Evolutionary conservation across 2,113 vertebrate genomes (phyloP), one percentile per base, ranked within the genome.

Genomic region (Gallinago undulata): DNA sequence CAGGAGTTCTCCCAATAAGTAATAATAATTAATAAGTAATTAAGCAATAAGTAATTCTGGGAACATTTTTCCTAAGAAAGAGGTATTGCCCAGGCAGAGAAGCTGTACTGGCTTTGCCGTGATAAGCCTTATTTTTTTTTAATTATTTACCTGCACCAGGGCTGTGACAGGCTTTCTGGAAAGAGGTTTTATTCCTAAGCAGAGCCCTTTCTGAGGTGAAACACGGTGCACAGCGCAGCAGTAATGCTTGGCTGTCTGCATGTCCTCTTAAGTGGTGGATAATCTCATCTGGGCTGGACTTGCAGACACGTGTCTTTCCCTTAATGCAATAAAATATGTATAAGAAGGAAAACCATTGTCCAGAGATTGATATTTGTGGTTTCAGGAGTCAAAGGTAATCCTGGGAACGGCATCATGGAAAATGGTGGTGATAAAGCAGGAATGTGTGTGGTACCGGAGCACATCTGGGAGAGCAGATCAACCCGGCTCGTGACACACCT

Each of bases 241-340:
- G 69, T 16, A 69, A 41, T 7, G 51, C 31, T 63, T 4, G 7
- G 35, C 83, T 47, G 50, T 74, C 78, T 75, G 60, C 75, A 83
- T 57, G 57, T 83, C 67, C 78, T 75, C 43, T 41, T 75, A 73
- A 93, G 70, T 68, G 74, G 37, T 76, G 74, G 85, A 72, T 85
- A 89, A 94, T 84, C 90, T 91, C 13, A 33, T 72, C 77, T 87
- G 82, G 78, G 45, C 27, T 96, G 6, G 1, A 45, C 72, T 51
- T 68, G 87, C 90, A 92, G 81, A 22, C 43, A 48, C 74, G 88
- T 93, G 62, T 37, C 75, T 79, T 96, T 76, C 59, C 64, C 75
- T 69, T 79, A 90, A 87, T 35, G 78, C 53, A 92, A 91, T 88
- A 90, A 92, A 93, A 92, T 90, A 92, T 57, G 59, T 45, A 21